Evolutionary conservation across 2,113 vertebrate species (phyloP), one percentile per base, ranked within the genome.

Genomic region (Tympanuchus pallidicinctus): DNA sequence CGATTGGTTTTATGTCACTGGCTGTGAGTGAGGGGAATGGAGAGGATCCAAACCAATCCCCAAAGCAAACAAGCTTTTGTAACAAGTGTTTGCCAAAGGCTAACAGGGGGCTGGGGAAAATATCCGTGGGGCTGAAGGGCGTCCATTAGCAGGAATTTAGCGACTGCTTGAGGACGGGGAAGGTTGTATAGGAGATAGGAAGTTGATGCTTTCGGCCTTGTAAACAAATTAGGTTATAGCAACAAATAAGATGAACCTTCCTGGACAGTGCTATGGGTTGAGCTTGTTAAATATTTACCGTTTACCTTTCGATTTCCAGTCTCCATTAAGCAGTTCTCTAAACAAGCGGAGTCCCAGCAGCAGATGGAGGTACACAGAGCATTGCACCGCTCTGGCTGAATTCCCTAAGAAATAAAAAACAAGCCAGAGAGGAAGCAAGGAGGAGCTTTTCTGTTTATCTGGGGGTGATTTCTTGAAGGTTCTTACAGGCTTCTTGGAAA

Each of bases 221-320:
- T 79, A 88, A 96, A 97, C 85, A 90, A 94, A 94, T 95, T 84
- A 94, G 56, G 72, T 93, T 78, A 83, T 36, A 56, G 69, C 7
- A 8, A 89, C 91, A 88, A 84, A 95, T 7, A 63, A 13, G 63
- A 79, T 50, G 80, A 32, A 21, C 48, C 78, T 72, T 32, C 75
- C 88, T 25, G 27, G 87, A 74, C 75, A 56, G 89, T 63, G 1
- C 82, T 74, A 30, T 85, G 82, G 81, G 84, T 34, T 89, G 3
- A 52, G 66, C 81, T 86, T 36, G 92, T 73, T 92, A 96, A 94
- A 94, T 90, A 86, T 90, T 92, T 92, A 95, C 94, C 36, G 0
- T 93, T 96, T 96, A 83, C 90, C 86, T 94, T 89, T 52, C 82
- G 16, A 63, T 96, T 86, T 86, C 85, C 93, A 94, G 85, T 5